A percentile compares a stretch with the other conserved stretches of the same genome.
Conservation (phyloP, 2,888 invertebrate species). For the Stramonita haemastoma region DNA sequence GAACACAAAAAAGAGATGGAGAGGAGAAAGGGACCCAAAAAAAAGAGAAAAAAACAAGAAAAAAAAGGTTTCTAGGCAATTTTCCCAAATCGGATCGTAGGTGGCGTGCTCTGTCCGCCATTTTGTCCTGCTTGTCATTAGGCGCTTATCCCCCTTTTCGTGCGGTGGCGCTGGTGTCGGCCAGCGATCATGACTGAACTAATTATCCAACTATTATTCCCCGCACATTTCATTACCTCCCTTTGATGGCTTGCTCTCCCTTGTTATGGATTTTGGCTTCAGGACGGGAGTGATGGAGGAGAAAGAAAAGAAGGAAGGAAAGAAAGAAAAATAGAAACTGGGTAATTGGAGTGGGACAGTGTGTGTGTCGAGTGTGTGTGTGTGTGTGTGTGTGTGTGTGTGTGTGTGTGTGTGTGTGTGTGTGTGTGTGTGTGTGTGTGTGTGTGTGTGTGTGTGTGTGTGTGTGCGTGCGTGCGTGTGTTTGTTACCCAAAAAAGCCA, state of each 20-base stretch:
- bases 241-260: constrained; percentile 34
- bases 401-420: neutral
- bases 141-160: constrained; percentile 11
- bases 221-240: constrained; percentile 39
- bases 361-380: neutral
- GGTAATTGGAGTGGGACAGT: neutral
- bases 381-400: constrained; percentile 15
- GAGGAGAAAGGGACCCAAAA: neutral
- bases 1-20: neutral
- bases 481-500: neutral
- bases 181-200: constrained; percentile 22
- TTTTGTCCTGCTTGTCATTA: constrained; percentile 3
- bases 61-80: neutral
- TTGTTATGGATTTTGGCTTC: constrained; percentile 34
- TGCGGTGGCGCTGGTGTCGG: constrained; percentile 10
- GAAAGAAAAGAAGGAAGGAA: neutral
- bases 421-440: constrained; percentile 7
- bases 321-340: neutral
- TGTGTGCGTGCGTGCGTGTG: neutral
- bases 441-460: neutral
- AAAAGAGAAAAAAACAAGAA: neutral
- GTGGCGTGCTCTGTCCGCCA: constrained; percentile 2
- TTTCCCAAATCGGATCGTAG: neutral
- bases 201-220: constrained; percentile 37
- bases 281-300: neutral